Evolutionary conservation across 2,888 invertebrate species (phyloP).

Genomic region (Stenotaenia linearis): DNA sequence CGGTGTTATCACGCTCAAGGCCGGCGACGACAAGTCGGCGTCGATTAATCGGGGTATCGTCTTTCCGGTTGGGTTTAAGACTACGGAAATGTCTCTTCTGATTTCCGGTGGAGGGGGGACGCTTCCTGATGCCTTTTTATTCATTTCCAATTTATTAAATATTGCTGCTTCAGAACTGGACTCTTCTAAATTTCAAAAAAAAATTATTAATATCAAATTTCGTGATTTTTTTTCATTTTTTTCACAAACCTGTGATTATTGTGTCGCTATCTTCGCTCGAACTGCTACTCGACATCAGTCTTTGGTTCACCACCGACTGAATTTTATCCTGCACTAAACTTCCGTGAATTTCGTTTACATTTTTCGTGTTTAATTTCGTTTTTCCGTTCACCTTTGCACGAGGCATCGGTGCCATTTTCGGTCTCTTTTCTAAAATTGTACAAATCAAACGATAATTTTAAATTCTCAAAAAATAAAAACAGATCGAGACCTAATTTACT

Average conservation of each 20-base stretch:
- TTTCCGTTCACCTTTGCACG: constrained; percentile 29
- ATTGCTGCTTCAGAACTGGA: constrained; percentile 29
- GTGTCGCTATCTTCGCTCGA: constrained; percentile 27
- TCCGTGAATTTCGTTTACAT: not conserved
- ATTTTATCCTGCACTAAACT: not conserved
- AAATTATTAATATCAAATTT: too few species aligned
- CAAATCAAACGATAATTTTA: not conserved
- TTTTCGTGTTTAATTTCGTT: not conserved
- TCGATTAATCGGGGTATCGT: constrained; percentile 38
- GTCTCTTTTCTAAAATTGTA: constrained; percentile 27
- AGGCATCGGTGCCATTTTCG: not conserved
- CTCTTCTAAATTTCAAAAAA: constrained; percentile 24
- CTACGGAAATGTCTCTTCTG: not conserved
- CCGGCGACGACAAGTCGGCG: constrained; percentile 11
- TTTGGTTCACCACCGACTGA: not conserved
- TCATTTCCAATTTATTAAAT: not conserved
- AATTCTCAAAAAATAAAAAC: not conserved
- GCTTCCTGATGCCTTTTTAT: not conserved
- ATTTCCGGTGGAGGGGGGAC: not conserved
- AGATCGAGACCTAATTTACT: constrained; percentile 31
- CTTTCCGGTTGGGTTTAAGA: constrained; percentile 10
- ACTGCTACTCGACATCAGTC: constrained; percentile 6
- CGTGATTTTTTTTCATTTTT: too few species aligned
- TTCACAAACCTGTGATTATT: not conserved
- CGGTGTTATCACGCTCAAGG: constrained; percentile 47